Evolutionary conservation across 1,140 invertebrate species (phyloP), one percentile per base, ranked within the genome.

Genomic region (Lithobius niger): DNA sequence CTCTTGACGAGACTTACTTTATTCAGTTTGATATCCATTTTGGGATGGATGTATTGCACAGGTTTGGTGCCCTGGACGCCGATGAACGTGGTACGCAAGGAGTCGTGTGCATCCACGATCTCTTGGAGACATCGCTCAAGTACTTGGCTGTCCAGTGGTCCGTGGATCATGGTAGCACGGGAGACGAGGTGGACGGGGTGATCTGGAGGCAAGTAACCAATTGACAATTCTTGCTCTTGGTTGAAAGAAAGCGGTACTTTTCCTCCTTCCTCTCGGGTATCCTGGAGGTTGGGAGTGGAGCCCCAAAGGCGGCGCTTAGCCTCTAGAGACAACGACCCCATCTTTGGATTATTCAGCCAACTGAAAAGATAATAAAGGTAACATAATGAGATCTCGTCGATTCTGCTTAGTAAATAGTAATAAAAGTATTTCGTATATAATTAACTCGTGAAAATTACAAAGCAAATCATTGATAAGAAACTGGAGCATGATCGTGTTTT

Each of bases 141-240:
- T 16, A 27, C 27, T 24, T 50, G 3, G 10, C 10, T 4, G 3
- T 50, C 48, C 6, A 50, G 6, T 24, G 48, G 25, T 15, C 48
- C 48, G 27, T 50, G 24, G 24, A 50, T 50, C 48, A 15, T 6
- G 19, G 18, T 18, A 6, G 25, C 48, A 16, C 19, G 6, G 15
- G 19, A 6, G 10, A 47, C 15, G 10, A 25, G 27, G 24, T 50
- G 48, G 21, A 50, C 4, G 3, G 48, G 48, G 24, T 50, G 48
- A 27, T 50, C 48, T 10, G 25, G 21, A 26, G 48, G 48, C 27
- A 50, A 26, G 6, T 50, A 26, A 25, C 48, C 48, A 24, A 50
- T 21, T 3, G 3, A 3, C 3, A 50, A 27, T 27, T 50, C 48
- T 50, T 50, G 48, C 19, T 50, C 24, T 50, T 50, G 48, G 27